Evolutionary conservation across 1,140 invertebrate species (phyloP), one percentile per base, ranked within the genome.

Genomic region (Cydia pomonella): DNA sequence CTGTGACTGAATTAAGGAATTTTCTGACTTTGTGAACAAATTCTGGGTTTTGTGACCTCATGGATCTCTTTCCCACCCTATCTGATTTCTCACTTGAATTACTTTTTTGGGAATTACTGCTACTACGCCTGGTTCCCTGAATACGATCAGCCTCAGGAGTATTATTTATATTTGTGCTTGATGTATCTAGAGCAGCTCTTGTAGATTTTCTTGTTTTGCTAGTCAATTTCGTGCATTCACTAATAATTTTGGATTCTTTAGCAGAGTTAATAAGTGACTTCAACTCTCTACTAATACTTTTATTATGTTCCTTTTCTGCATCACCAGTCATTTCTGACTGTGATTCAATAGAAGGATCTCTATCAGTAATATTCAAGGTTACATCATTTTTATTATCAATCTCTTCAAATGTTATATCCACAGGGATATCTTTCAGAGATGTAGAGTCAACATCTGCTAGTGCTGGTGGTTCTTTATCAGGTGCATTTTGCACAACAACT

Each of bases 41-140:
- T 47, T 95, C 94, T 23, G 94, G 92, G 83, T 95, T 95, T 80
- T 94, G 93, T 21, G 94, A 95, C 62, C 94, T 82, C 86, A 94
- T 93, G 1, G 91, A 93, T 50, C 92, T 83, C 74, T 93, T 93
- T 7, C 82, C 75, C n/a, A 74, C 73, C 33, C 90, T 90, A 1
- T 92, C 87, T 38, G 87, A 88, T 59, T 87, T 86, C 53, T 91
- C 92, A 83, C 86, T 92, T 29, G 84, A 85, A 71, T 82, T 93
- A 66, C 88, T 93, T 53, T 85, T 82, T 50, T 86, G 84, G 16
- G 92, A 93, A 72, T 86, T 88, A 66, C 79, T 82, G 84, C 92
- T 93, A 73, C 82, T 82, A n/a, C 91, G 77, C 78, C 91, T 80
- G 7, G 64, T 72, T 9, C 80, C 80, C 59, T 84, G 76, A 71